Base-by-base conservation (phyloP, 2,888 invertebrate genomes). In the Caradrina clavipalpis region DNA sequence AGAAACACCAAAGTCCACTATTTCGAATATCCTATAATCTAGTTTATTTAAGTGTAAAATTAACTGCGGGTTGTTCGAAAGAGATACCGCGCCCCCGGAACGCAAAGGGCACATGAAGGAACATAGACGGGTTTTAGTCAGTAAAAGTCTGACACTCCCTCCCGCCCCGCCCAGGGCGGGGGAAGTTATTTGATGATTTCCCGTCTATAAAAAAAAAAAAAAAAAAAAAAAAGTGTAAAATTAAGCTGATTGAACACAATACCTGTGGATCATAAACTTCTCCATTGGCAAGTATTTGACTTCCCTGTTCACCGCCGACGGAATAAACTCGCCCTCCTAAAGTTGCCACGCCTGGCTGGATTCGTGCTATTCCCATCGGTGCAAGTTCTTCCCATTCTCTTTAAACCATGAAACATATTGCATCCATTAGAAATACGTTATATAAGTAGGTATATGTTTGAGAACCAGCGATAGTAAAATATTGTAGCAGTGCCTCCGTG, bases 271-370 rank as follows among this genome's bases (percentile, higher is more conserved):
- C 97, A 88, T 98, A 98, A 78, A 98, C 97, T 90, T 99, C 99
- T 54, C 99, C 98, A 88, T 98, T 98, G 17, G 98, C 98, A 55
- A 98, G 96, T 86, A 99, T 99, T 89, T 98, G 97, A 55, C 98
- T 98, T 76, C 98, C 99, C 81, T 98, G 97, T 91, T 99, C 99
- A 8, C 99, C 99, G 21, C 99, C 99, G 3, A 99, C 98, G 0
- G 98, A 99, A 92, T 98, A 99, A 69, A 99, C 98, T 81, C 98
- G 97, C 0, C 98, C 98, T 86, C 98, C 97, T 50, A 99, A 89
- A 11, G 98, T 97, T 1, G 98, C 98, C 7, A 98, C 98, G 17
- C 99, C 99, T 0, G 99, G 98, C 81, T 99, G 96, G 84, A 99
- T 98, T 63, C 99, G 97, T 4, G 98, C 98, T 82, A 98, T 97